These are phyloP conservation scores for Trinectes maculatus DNA, from an alignment of 2,113 vertebrate species.

Conservation along the genomic window DNA sequence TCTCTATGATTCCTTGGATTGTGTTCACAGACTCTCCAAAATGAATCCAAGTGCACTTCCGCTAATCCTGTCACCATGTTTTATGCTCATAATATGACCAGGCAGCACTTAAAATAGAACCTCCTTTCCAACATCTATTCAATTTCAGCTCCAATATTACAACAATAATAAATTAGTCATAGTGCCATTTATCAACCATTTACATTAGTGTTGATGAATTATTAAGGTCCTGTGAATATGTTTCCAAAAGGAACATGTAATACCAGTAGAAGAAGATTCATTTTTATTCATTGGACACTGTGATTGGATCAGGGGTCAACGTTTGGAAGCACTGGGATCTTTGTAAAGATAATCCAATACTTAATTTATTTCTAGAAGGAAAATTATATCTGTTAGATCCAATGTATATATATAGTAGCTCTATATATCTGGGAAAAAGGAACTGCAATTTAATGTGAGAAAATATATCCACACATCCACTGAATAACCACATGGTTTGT, in stretches of 20 bases:
- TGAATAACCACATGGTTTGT: too few species aligned
- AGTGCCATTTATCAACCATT: constrained; percentile 80
- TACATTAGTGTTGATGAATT: constrained; percentile 78
- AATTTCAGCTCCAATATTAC: constrained; percentile 78
- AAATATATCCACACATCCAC: too few species aligned
- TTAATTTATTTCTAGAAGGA: constrained; percentile 28
- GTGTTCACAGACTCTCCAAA: constrained; percentile 11
- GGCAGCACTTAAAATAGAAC: constrained; percentile 66
- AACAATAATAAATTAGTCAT: constrained; percentile 81
- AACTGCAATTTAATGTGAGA: too few species aligned
- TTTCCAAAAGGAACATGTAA: constrained; percentile 73
- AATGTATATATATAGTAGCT: too few species aligned
- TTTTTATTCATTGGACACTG: constrained; percentile 30
- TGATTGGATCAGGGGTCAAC: constrained; percentile 19
- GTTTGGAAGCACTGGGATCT: constrained; percentile 23
- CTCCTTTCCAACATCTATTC: constrained; percentile 65
- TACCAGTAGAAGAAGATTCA: constrained; percentile 62
- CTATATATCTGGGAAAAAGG: too few species aligned
- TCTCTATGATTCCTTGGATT: constrained; percentile 1
- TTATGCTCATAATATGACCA: constrained; percentile 48
- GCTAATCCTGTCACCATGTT: constrained; percentile 58
- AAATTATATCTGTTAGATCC: neutral
- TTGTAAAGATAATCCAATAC: constrained; percentile 37
- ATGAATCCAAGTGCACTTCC: constrained; percentile 26
- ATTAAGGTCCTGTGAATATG: constrained; percentile 76